Evolutionary conservation across 2,797 vertebrate species (phyloP).

Genomic region (Clarias pachynema): DNA sequence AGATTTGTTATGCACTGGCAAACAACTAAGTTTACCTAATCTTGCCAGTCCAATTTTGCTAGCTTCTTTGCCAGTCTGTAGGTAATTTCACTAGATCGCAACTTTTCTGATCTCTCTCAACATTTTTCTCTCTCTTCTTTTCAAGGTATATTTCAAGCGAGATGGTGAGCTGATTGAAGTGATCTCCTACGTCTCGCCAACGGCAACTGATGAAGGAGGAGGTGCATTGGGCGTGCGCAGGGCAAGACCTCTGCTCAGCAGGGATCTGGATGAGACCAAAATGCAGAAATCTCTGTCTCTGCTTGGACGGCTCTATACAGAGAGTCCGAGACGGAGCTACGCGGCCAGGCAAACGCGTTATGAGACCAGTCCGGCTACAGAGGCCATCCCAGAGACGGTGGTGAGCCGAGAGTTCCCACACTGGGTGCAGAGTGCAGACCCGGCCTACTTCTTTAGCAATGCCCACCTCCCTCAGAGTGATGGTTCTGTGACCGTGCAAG

Average conservation of each 20-base stretch:
- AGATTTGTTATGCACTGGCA: neutral
- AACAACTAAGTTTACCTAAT: neutral
- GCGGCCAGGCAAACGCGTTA: constrained; percentile 72
- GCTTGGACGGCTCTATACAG: constrained; percentile 78
- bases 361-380: constrained; percentile 81
- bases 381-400: constrained; percentile 91
- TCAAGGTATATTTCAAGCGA: constrained; percentile 93
- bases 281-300: constrained; percentile 87
- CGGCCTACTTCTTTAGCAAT: constrained; percentile 91
- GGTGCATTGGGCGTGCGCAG: constrained; percentile 75
- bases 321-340: constrained; percentile 70
- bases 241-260: constrained; percentile 83
- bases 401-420: constrained; percentile 96
- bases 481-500: constrained; percentile 91
- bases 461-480: constrained; percentile 88
- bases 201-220: constrained; percentile 66
- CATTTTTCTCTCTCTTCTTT: constrained; percentile 11
- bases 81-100: constrained; percentile 25
- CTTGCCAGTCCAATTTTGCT: neutral
- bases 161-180: constrained; percentile 92
- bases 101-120: neutral
- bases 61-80: neutral
- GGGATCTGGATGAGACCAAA: constrained; percentile 94
- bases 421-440: constrained; percentile 91
- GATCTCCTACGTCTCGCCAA: constrained; percentile 83